Conservation (phyloP, 2,888 invertebrate genomes). For the Agrilus biguttatus region DNA sequence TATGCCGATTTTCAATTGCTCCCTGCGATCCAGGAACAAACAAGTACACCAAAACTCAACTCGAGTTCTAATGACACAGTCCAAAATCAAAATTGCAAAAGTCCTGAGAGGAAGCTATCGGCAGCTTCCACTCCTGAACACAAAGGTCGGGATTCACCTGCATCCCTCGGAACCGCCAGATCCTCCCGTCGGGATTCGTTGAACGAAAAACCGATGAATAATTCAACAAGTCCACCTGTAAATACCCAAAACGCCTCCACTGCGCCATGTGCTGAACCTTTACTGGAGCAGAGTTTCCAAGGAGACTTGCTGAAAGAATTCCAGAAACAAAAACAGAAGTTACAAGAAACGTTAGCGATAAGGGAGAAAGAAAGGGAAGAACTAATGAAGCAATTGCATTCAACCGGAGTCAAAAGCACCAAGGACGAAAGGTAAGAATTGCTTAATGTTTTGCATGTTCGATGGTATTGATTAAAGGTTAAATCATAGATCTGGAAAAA, state of each 20-base stretch:
- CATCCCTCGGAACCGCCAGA: constrained; percentile 49
- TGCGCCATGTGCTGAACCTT: constrained; percentile 10
- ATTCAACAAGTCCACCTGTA: constrained; percentile 10
- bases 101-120: constrained; percentile 37
- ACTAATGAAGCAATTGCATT: constrained; percentile 32
- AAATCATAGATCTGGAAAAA: too few relatives aligned
- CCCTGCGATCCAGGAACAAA: constrained; percentile 42
- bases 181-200: constrained; percentile 52
- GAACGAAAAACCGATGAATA: constrained; percentile 34
- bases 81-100: constrained; percentile 33
- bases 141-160: constrained; percentile 50
- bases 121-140: constrained; percentile 57
- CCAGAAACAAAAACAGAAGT: constrained; percentile 59
- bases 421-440: constrained; percentile 33
- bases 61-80: constrained; percentile 21
- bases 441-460: too few relatives aligned
- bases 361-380: constrained; percentile 40
- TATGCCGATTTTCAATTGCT: constrained; percentile 49
- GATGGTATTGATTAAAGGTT: too few relatives aligned
- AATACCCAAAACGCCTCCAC: constrained; percentile 18
- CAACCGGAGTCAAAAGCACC: constrained; percentile 30
- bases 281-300: constrained; percentile 35
- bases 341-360: constrained; percentile 40
- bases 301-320: constrained; percentile 65
- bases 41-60: constrained; percentile 26